Base-by-base conservation (phyloP, 2,888 invertebrate species). In the Rhamphomyia laevipes region DNA sequence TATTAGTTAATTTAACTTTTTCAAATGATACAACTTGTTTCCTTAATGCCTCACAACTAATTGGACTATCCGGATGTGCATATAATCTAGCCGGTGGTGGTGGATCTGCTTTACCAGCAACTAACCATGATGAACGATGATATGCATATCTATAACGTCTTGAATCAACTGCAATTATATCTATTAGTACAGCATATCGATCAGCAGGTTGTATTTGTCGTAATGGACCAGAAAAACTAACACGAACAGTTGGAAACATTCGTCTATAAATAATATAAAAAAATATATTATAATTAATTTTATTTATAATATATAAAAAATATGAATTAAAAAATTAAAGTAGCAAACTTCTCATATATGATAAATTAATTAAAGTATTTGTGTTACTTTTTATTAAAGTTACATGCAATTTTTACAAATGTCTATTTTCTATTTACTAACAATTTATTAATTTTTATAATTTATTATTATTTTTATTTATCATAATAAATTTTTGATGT, bases 1-100 rank as follows among this genome's bases (percentile, higher is more conserved):
- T 96, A 74, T 96, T 97, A 65, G 96, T 96, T 62, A 96, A 81
- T 73, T 96, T 96, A 71, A 95, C 90, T 75, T 96, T 96, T 74
- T 97, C 96, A 74, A 96, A 96, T 60, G 94, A 93, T 63, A 96
- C 90, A 66, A 94, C 91, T 74, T 95, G 94, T 73, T 95, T 94
- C 67, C 87, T 80, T 61, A 96, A 81, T 71, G 95, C 94, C 67
- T 95, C 94, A 43, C 92, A 93, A 59, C 87, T 87, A 73, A 88
- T 94, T 53, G 96, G 95, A 52, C 92, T 91, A 73, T 97, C 96
- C 37, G 96, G 96, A 75, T 97, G 96, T 50, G 91, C 83, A 77
- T 94, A 94, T 64, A 95, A 82, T 56, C 95, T 78, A 56, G 89
- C 85, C 54, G 93, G 93, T 31, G 91, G 85, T 62, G 95, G 94